Evolutionary conservation across 2,113 vertebrate genomes (phyloP).

Genomic region (Syngnathus floridae): DNA sequence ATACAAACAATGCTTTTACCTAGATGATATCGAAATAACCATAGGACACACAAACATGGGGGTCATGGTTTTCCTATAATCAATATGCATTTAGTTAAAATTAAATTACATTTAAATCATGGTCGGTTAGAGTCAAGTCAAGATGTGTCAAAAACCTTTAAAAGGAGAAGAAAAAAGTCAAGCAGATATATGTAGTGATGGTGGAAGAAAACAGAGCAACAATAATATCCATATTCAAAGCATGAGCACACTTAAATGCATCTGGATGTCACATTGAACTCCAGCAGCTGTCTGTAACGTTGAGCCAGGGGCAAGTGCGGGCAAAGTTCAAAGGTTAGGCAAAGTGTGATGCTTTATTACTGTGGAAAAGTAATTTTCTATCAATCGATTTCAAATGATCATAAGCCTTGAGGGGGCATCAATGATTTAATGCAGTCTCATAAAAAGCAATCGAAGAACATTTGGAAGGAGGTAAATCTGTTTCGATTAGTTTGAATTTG

Average conservation of each 20-base stretch:
- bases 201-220: conserved; percentile 13
- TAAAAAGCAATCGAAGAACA: conserved; percentile 32
- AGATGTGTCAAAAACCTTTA: conserved; percentile 13
- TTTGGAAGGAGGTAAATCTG: conserved; percentile 2
- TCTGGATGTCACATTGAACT: conserved; percentile 49
- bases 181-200: background rate
- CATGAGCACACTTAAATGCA: conserved; percentile 21
- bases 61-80: conserved; percentile 66
- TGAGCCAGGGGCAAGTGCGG: conserved; percentile 56
- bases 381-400: conserved; percentile 66
- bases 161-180: too few species aligned
- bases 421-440: conserved; percentile 51
- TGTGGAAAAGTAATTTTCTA: conserved; percentile 57
- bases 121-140: conserved; percentile 51
- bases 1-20: conserved; percentile 30
- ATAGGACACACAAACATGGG: conserved; percentile 37
- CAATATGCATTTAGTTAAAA: conserved; percentile 56
- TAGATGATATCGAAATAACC: conserved; percentile 45
- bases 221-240: conserved; percentile 40
- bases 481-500: conserved; percentile 3
- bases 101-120: conserved; percentile 56
- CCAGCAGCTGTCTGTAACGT: conserved; percentile 39
- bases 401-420: conserved; percentile 43
- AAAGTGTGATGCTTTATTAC: conserved; percentile 59
- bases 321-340: conserved; percentile 64